These are phyloP conservation scores for Tiliacea citrago DNA, from an alignment of 2,888 invertebrate genomes.

Conservation along the genomic window DNA sequence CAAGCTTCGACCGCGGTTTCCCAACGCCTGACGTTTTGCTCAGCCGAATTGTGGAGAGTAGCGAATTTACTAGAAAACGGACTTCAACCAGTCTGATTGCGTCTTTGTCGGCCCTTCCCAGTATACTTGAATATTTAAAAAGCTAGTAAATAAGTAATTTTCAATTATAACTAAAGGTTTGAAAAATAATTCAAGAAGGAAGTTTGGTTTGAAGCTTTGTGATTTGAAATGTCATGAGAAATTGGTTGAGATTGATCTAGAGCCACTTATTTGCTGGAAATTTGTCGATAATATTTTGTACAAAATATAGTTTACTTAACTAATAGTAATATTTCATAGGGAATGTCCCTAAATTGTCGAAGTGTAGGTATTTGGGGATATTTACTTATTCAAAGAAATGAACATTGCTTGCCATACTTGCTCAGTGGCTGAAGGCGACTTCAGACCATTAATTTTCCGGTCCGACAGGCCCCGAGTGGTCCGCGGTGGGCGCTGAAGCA, in stretches of 20 bases:
- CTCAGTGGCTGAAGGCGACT: not conserved
- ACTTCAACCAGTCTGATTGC: slow-evolving; percentile 59
- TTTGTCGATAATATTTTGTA: not conserved
- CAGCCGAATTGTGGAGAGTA: slow-evolving; percentile 58
- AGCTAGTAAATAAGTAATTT: slow-evolving; percentile 53
- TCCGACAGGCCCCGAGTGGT: too few relatives aligned
- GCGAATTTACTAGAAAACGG: slow-evolving; percentile 63
- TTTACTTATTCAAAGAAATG: not conserved
- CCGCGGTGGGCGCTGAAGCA: too few relatives aligned
- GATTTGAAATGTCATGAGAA: slow-evolving; percentile 13
- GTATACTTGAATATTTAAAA: slow-evolving; percentile 25
- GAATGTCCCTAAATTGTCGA: not conserved
- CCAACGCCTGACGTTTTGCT: slow-evolving; percentile 66
- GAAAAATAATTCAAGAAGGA: slow-evolving; percentile 4
- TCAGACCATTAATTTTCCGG: not conserved
- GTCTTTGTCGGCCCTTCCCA: slow-evolving; percentile 54
- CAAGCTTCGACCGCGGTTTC: slow-evolving; percentile 63
- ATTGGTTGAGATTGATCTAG: not conserved
- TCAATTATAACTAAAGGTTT: slow-evolving; percentile 32
- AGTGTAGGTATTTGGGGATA: not conserved
- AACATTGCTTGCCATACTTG: not conserved
- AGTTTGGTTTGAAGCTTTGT: slow-evolving; percentile 27
- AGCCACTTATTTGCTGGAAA: not conserved
- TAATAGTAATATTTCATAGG: not conserved
- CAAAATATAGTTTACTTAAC: not conserved